Percentiles rank a stretch among this genome's conserved stretches.
Conservation (phyloP, 2,113 vertebrate species). For the Rhadina sibilatrix region DNA sequence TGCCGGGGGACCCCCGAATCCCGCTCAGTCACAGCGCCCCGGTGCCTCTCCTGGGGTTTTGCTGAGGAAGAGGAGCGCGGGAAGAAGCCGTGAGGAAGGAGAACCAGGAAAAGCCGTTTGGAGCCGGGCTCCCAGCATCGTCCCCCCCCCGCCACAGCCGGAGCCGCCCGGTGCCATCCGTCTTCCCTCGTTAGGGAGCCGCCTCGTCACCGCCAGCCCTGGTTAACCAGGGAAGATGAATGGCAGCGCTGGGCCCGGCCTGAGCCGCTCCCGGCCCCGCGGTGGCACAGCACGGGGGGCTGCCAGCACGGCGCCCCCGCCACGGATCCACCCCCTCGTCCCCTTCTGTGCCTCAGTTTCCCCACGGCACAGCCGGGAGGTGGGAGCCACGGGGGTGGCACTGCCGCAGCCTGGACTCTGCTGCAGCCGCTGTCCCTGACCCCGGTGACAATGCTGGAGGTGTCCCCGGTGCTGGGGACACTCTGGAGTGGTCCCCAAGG, state of each 20-base stretch:
- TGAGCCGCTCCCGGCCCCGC: background rate
- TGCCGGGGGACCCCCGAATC: fast-evolving
- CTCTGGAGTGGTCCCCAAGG: background rate
- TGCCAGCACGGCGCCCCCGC: background rate
- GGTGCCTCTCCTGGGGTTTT: fast-evolving
- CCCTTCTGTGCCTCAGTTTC: background rate
- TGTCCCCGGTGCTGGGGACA: background rate
- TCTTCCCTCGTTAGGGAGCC: slow-evolving; percentile 59
- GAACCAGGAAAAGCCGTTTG: background rate
- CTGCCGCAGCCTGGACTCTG: fast-evolving
- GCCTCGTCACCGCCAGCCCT: slow-evolving; percentile 45
- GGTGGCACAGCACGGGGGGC: background rate
- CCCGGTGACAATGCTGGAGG: background rate
- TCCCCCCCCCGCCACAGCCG: background rate
- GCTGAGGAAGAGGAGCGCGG: background rate
- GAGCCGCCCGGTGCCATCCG: slow-evolving; percentile 20
- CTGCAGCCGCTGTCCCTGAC: background rate
- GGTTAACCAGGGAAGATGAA: slow-evolving; percentile 52
- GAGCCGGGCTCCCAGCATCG: fast-evolving
- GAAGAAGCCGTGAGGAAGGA: background rate
- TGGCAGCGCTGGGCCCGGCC: background rate
- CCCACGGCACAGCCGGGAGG: background rate
- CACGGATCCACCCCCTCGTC: fast-evolving
- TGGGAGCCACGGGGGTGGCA: fast-evolving
- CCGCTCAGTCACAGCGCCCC: background rate